phyloP scores from a whole-genome alignment of 2,797 vertebrate genomes.

The Falco concolor region DNA sequence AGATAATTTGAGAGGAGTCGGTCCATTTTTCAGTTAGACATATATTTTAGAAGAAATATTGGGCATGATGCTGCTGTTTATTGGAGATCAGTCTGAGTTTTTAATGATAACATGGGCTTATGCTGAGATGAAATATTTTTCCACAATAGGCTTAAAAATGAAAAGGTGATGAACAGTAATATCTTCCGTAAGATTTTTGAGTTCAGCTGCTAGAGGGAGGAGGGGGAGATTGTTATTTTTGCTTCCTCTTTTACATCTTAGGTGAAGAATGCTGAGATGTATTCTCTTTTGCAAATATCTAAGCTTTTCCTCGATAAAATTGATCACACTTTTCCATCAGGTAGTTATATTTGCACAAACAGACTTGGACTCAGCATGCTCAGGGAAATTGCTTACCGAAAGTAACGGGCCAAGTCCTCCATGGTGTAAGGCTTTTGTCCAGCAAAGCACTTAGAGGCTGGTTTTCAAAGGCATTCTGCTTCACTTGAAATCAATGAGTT shows the following conservation, averaged over 20 bases:
- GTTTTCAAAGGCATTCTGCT: constrained; percentile 57
- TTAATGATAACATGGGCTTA: background rate
- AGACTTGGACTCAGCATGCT: background rate
- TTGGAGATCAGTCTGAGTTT: background rate
- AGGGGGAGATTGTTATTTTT: background rate
- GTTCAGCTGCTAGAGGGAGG: background rate
- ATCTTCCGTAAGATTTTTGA: background rate
- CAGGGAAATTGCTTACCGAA: constrained; percentile 43
- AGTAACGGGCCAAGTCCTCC: background rate
- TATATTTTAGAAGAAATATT: background rate
- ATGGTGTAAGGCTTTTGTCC: constrained; percentile 35
- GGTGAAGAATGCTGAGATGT: background rate
- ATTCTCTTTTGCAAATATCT: background rate
- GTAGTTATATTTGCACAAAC: constrained; percentile 11
- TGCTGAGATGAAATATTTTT: background rate
- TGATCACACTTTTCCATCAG: constrained; percentile 39
- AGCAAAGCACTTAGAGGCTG: constrained; percentile 60
- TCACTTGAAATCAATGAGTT: constrained; percentile 51
- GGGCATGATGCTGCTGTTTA: background rate
- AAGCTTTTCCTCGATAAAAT: constrained; percentile 42
- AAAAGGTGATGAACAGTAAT: background rate
- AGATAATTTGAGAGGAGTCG: background rate
- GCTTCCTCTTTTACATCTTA: background rate
- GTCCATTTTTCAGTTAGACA: background rate
- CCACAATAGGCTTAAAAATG: background rate